Evolutionary conservation across 1,140 invertebrate species (phyloP), one percentile per base, ranked within the genome.

Genomic region (Drosophila bocqueti): DNA sequence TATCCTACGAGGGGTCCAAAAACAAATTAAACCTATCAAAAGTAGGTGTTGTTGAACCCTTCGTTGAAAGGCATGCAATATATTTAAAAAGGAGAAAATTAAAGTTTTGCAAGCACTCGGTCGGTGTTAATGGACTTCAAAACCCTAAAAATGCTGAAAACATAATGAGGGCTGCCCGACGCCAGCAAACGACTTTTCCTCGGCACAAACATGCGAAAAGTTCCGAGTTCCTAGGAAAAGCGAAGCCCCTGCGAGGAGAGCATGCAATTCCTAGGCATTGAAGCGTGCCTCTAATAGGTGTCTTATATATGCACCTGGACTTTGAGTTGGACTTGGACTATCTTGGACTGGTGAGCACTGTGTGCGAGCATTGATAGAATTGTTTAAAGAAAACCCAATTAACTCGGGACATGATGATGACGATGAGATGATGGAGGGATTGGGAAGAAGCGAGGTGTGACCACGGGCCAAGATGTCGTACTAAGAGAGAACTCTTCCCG

Each of bases 341-440:
- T 29, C 54, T 40, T 75, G 76, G 46, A 47, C 54, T 58, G 54
- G 26, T 40, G 43, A 42, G 58, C 49, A 45, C 26, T 77, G 36
- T 45, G 77, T 59, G 55, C 55, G 50, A 34, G 79, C 80, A 86
- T 86, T 86, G 83, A 86, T 86, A 83, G 84, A 86, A 86, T 89
- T 86, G 83, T 78, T 86, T 60, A 73, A 73, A 55, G 57, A 50
- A 49, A 78, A 77, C 72, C 71, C 75, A 87, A 86, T 86, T 86
- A 83, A 36, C 64, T 46, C 58, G 60, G 64, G 50, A 64, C 76
- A 71, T 61, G 73, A 57, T 79, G 62, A 47, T 79, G 68, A 67
- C 64, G n/a, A 34, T 21, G 50, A 8, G 66, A 66, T 60, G 77
- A 67, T 61, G 69, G 63, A 69, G 65, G 69, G 46, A 71, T 50